phyloP scores from a whole-genome alignment of 2,888 invertebrate genomes.

The Coremacera marginata region DNA sequence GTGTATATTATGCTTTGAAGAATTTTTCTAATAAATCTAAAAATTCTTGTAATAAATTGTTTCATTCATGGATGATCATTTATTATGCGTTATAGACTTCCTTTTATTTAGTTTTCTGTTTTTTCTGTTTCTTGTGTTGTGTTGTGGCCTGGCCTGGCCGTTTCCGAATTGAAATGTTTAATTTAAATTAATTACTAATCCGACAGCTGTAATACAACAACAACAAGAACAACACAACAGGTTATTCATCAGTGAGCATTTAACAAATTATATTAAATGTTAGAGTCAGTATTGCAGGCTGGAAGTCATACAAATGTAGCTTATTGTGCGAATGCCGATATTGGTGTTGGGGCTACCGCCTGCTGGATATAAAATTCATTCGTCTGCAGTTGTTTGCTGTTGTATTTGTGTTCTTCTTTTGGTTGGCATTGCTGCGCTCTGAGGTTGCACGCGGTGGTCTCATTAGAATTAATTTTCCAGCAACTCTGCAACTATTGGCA shows the following conservation, averaged over 20 bases:
- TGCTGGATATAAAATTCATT: not conserved
- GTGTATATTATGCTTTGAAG: no score
- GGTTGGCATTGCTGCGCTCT: not conserved
- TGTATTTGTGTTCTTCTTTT: not conserved
- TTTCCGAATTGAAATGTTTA: conserved; percentile 37
- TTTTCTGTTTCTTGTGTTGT: not conserved
- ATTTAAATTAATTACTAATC: conserved; percentile 36
- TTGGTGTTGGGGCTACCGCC: conserved; percentile 4
- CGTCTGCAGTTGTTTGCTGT: not conserved
- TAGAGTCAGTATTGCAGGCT: not conserved
- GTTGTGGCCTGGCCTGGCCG: not conserved
- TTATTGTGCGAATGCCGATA: not conserved
- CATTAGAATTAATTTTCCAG: conserved; percentile 26
- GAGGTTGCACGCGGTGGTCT: conserved; percentile 21
- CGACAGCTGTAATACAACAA: conserved; percentile 29
- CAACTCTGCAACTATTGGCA: not conserved
- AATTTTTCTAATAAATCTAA: not conserved
- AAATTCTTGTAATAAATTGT: conserved; percentile 13
- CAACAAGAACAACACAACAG: not conserved
- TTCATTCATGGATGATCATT: not conserved
- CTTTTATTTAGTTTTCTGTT: not conserved
- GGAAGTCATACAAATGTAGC: no score
- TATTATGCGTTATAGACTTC: conserved; percentile 1
- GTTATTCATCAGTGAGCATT: conserved; percentile 6
- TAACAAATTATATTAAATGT: conserved; percentile 31